phyloP scores from a whole-genome alignment of 1,140 invertebrate genomes.

The Cydia pomonella region DNA sequence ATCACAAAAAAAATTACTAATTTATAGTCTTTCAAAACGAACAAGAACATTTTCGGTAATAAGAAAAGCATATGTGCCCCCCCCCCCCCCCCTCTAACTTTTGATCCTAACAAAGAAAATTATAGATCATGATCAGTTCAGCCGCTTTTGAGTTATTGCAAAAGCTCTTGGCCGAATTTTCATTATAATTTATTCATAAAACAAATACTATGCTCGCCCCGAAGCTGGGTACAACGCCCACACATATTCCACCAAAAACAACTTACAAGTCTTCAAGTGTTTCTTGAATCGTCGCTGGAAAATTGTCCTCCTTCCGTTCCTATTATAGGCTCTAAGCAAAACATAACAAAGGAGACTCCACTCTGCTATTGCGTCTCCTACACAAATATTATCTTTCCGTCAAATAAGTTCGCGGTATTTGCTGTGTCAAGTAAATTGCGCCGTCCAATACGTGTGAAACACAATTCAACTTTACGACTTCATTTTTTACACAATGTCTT shows the following conservation, averaged over 20 bases:
- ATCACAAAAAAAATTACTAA: too few relatives aligned
- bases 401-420: conserved; percentile 22
- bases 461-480: conserved; percentile 24
- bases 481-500: conserved; percentile 13
- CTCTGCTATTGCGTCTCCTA: conserved; percentile 28
- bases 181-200: background rate
- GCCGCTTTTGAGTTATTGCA: too few relatives aligned
- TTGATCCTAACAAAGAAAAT: too few relatives aligned
- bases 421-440: conserved; percentile 19
- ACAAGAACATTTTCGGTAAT: too few relatives aligned
- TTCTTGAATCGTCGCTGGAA: background rate
- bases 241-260: too few relatives aligned
- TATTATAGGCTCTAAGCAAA: conserved; percentile 19
- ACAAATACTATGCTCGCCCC: background rate
- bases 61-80: too few relatives aligned
- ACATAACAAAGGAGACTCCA: conserved; percentile 24
- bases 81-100: too few relatives aligned
- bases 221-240: too few relatives aligned
- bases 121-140: too few relatives aligned
- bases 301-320: background rate
- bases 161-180: background rate
- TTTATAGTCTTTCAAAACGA: too few relatives aligned
- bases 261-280: background rate
- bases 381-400: conserved; percentile 30
- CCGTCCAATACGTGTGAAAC: conserved; percentile 29